A percentile compares a stretch with the other conserved stretches of the same genome.
phyloP scores from a whole-genome alignment of 2,888 invertebrate species.

The Dysmachus trigonus region DNA sequence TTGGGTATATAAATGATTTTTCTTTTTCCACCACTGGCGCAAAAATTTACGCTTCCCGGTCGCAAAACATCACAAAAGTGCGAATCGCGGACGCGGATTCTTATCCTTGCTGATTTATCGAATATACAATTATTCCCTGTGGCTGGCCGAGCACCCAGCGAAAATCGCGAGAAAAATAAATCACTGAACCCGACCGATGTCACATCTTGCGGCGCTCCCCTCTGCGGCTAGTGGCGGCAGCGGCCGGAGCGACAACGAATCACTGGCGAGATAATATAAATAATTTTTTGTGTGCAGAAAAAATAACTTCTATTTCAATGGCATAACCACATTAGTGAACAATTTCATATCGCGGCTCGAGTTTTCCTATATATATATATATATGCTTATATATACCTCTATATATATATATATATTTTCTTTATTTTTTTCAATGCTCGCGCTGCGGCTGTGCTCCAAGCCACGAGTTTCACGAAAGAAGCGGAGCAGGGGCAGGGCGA shows the following conservation, averaged over 20 bases:
- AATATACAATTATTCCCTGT: constrained; percentile 11
- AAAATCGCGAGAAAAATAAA: constrained; percentile 27
- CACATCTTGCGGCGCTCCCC: constrained; percentile 20
- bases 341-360: constrained; percentile 34
- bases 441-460: background rate
- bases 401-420: too few species aligned
- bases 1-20: constrained; percentile 16
- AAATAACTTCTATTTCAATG: constrained; percentile 40
- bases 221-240: background rate
- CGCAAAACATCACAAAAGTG: background rate
- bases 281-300: constrained; percentile 27
- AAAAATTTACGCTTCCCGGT: background rate
- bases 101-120: background rate
- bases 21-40: background rate
- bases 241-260: constrained; percentile 8
- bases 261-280: constrained; percentile 34
- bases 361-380: background rate
- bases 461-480: background rate
- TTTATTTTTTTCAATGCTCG: background rate
- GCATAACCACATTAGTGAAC: constrained; percentile 37
- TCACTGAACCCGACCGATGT: constrained; percentile 33
- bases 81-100: background rate
- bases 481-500: background rate
- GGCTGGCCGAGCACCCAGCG: background rate
- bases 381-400: too few species aligned